These are phyloP conservation scores for Priocnemis perturbator DNA, from an alignment of 2,888 invertebrate genomes.

Conservation along the genomic window DNA sequence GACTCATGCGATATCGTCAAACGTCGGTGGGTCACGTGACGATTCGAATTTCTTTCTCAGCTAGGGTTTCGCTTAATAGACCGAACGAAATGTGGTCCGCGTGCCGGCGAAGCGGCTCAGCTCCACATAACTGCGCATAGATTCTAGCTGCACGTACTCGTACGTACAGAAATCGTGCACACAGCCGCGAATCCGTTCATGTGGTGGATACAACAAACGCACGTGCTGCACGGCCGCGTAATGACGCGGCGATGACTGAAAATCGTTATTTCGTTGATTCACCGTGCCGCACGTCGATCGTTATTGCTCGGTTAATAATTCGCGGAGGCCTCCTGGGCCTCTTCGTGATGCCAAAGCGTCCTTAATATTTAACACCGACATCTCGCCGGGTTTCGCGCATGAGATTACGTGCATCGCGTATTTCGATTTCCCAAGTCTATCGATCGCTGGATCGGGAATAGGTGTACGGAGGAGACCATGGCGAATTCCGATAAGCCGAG, in stretches of 20 bases:
- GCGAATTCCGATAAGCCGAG: too few species aligned
- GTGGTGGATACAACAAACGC: conserved; percentile 58
- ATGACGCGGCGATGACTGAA: conserved; percentile 63
- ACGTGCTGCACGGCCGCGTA: conserved; percentile 49
- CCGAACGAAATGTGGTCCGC: too few species aligned
- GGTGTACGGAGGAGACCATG: neutral
- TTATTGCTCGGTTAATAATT: conserved; percentile 60
- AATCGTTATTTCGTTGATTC: conserved; percentile 70
- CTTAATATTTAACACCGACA: conserved; percentile 54
- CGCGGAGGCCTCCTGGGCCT: conserved; percentile 44
- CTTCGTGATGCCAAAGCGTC: conserved; percentile 46
- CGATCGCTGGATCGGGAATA: conserved; percentile 14
- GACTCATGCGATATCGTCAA: too few species aligned
- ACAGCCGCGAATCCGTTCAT: too few species aligned
- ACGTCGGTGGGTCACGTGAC: too few species aligned
- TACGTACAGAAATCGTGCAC: too few species aligned
- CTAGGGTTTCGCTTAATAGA: too few species aligned
- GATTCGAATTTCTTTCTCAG: too few species aligned
- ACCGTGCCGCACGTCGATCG: conserved; percentile 53
- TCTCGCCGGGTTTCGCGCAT: conserved; percentile 34
- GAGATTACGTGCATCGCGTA: conserved; percentile 41
- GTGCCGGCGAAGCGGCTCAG: neutral
- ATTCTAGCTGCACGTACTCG: neutral
- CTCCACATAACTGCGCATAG: neutral
- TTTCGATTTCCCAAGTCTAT: conserved; percentile 35